These are phyloP conservation scores for Pantherophis guttatus DNA, from an alignment of 2,113 vertebrate genomes.

Conservation along the genomic window DNA sequence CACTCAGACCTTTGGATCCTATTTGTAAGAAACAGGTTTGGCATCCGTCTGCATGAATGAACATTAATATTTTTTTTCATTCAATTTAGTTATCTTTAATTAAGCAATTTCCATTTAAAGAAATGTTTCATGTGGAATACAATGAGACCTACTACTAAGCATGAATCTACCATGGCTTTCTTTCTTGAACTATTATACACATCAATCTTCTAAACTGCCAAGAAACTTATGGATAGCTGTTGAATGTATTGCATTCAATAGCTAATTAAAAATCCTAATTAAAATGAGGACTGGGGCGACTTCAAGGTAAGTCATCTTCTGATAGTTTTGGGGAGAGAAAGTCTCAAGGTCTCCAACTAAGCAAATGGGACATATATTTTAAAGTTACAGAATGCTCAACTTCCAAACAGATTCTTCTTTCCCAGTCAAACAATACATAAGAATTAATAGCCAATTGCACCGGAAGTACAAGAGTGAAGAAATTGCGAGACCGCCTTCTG, in stretches of 20 bases:
- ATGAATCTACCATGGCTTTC: neutral
- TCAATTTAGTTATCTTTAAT: neutral
- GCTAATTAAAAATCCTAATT: neutral
- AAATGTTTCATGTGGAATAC: neutral
- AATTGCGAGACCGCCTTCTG: no score
- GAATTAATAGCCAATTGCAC: neutral
- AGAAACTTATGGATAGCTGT: neutral
- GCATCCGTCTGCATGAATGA: neutral
- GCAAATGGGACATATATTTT: neutral
- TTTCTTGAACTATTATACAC: neutral
- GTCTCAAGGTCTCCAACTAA: neutral
- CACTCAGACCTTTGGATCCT: neutral
- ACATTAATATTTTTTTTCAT: neutral
- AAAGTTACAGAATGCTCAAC: neutral
- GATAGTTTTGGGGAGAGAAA: neutral
- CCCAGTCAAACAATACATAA: neutral
- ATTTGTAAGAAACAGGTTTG: neutral
- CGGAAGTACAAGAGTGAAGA: neutral
- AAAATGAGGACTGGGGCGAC: neutral
- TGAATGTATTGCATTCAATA: neutral
- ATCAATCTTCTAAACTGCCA: neutral
- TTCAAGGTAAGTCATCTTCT: neutral
- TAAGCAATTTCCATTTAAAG: neutral
- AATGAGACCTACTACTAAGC: neutral
- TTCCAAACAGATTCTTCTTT: neutral